These are phyloP conservation scores for Centropus unirufus DNA, from an alignment of 2,113 vertebrate species.

Conservation along the genomic window DNA sequence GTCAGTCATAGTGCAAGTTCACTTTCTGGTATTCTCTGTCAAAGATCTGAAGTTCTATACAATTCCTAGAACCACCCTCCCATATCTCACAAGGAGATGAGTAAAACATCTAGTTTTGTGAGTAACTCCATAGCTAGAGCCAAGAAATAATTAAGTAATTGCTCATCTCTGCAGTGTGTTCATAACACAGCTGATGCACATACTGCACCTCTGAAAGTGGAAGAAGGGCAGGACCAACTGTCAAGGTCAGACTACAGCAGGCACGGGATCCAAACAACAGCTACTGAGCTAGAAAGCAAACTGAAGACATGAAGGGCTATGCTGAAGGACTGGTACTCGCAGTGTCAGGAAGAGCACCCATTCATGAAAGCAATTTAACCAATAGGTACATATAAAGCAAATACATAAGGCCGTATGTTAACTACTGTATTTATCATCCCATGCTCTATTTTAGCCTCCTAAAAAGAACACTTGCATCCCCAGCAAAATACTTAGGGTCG, in stretches of 20 bases:
- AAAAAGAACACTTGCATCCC: background rate
- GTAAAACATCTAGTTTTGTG: constrained; percentile 8
- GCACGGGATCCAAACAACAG: background rate
- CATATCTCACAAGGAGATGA: constrained; percentile 33
- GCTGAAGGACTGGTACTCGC: background rate
- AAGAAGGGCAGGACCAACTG: background rate
- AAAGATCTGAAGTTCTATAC: background rate
- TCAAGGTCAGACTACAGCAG: background rate
- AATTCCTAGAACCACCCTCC: background rate
- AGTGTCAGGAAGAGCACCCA: background rate
- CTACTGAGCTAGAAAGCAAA: background rate
- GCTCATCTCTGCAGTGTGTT: background rate
- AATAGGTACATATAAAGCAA: background rate
- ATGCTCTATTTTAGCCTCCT: background rate
- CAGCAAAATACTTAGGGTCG: background rate
- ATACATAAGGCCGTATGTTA: background rate
- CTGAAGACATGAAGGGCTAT: background rate
- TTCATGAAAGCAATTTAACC: background rate
- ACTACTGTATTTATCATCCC: background rate
- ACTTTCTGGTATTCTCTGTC: background rate
- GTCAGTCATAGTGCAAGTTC: background rate
- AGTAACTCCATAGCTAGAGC: constrained; percentile 22
- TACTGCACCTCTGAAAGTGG: background rate
- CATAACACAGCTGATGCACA: background rate
- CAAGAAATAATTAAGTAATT: constrained; percentile 25